Evolutionary conservation across 2,797 vertebrate genomes (phyloP), one percentile per base, ranked within the genome.

Genomic region (Gambusia yucatana): DNA sequence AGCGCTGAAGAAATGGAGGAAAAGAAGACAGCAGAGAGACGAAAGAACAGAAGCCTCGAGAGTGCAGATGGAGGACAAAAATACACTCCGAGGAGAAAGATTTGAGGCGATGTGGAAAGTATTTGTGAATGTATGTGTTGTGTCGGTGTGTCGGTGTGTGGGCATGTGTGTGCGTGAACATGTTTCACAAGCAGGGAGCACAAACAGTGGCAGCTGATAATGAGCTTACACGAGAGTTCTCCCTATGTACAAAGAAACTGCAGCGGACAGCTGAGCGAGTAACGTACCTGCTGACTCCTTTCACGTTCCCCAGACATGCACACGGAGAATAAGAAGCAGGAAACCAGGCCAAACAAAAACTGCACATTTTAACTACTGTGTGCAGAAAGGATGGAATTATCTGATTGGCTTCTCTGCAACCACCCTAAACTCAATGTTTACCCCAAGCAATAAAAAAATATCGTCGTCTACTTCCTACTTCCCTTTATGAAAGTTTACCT

Each of bases 221-320:
- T 87, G 82, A 90, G 90, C 88, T 92, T 87, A 88, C 89, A 89
- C 74, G 82, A 84, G 74, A 82, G 82, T 76, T 88, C 80, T 84
- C 85, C 78, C 82, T 82, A 85, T 91, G 92, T 87, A 91, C 88
- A 89, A 89, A 84, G 76, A 87, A 88, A 85, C 77, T 84, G 86
- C 82, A 81, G 90, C 46, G 7, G 77, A 73, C 79, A 87, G 88
- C 89, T 82, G 79, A 87, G 85, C 50, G 44, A 73, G 82, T 77
- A 77, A 46, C 67, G 48, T 77, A 88, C 79, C 83, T 86, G 83
- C 89, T 88, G 79, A 89, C 81, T 82, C 41, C 6, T 39, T 80
- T 79, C 74, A 80, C 81, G 78, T 79, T 65, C 65, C 2, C 47
- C 48, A 78, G 48, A 78, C n/a, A 72, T 3, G 10, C 59, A 33